These are phyloP conservation scores for Hermodice carunculata DNA, from an alignment of 2,888 invertebrate genomes.

Conservation along the genomic window DNA sequence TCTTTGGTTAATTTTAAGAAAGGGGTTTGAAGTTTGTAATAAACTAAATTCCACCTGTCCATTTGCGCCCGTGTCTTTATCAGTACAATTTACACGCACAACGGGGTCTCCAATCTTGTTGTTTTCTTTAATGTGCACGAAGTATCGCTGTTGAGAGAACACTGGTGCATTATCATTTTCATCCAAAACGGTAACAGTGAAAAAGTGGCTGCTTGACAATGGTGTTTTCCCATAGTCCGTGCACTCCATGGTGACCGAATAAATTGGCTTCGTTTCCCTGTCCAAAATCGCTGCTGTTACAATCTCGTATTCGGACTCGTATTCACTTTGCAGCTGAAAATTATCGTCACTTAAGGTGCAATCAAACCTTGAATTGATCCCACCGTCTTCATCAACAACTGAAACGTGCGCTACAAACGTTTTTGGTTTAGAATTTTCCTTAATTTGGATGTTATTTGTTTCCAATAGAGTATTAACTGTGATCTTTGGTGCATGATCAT, in stretches of 20 bases:
- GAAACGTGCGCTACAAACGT: conserved; percentile 80
- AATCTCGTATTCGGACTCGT: conserved; percentile 56
- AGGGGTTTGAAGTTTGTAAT: too few relatives aligned
- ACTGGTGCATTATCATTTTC: conserved; percentile 93
- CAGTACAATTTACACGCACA: conserved; percentile 86
- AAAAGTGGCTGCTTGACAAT: conserved; percentile 71
- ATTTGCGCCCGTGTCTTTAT: conserved; percentile 88
- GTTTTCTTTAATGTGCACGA: conserved; percentile 47
- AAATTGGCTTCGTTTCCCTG: conserved; percentile 48
- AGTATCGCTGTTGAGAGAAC: conserved; percentile 73
- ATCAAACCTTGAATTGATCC: conserved; percentile 84
- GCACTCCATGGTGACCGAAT: conserved; percentile 71
- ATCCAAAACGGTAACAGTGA: conserved; percentile 76
- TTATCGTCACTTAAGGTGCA: conserved; percentile 42
- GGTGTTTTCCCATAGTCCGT: conserved; percentile 87
- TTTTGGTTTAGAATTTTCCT: conserved; percentile 88
- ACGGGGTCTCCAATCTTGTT: conserved; percentile 72
- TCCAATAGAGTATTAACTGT: conserved; percentile 45
- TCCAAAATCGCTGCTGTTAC: conserved; percentile 70
- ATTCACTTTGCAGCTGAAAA: conserved; percentile 52
- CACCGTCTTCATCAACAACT: conserved; percentile 86
- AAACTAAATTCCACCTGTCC: conserved; percentile 17
- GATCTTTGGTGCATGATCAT: conserved; percentile 56
- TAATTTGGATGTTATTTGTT: conserved; percentile 70
- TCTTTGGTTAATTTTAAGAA: neutral